Evolutionary conservation across 2,888 invertebrate species (phyloP).

Genomic region (Drosophila sordidula): DNA sequence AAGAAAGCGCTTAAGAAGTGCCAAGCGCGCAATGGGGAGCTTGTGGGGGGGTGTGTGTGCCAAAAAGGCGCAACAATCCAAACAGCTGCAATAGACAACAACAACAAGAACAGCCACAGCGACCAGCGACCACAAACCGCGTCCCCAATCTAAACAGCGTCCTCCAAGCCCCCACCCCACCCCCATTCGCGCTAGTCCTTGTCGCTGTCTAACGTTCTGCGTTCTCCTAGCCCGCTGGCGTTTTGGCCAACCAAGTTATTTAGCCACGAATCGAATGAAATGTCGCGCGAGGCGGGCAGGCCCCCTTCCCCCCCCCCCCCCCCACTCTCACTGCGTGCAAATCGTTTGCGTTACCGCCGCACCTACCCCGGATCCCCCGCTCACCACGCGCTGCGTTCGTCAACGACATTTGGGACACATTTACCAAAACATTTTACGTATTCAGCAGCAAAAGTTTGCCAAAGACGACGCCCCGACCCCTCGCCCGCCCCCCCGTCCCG

Average conservation of each 20-base stretch:
- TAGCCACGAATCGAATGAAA: constrained; percentile 77
- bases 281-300: constrained; percentile 48
- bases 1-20: constrained; percentile 80
- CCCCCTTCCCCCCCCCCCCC: not conserved
- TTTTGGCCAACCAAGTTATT: constrained; percentile 72
- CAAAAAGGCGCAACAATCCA: constrained; percentile 65
- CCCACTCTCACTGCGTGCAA: constrained; percentile 49
- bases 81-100: constrained; percentile 74
- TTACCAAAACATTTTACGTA: constrained; percentile 79
- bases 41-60: constrained; percentile 2
- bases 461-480: constrained; percentile 20
- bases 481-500: constrained; percentile 10
- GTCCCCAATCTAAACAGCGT: constrained; percentile 16
- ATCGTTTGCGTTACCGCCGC: constrained; percentile 71
- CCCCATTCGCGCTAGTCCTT: not conserved
- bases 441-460: constrained; percentile 79
- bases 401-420: constrained; percentile 80
- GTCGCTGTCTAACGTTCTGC: constrained; percentile 5
- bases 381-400: constrained; percentile 37
- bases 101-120: constrained; percentile 36
- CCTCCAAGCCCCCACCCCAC: not conserved
- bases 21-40: constrained; percentile 31
- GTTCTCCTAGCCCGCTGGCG: constrained; percentile 46
- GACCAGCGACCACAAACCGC: constrained; percentile 56
- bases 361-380: constrained; percentile 37